These are phyloP conservation scores for Pteropus rufus DNA, from an alignment of 2,797 vertebrate species.

Conservation along the genomic window DNA sequence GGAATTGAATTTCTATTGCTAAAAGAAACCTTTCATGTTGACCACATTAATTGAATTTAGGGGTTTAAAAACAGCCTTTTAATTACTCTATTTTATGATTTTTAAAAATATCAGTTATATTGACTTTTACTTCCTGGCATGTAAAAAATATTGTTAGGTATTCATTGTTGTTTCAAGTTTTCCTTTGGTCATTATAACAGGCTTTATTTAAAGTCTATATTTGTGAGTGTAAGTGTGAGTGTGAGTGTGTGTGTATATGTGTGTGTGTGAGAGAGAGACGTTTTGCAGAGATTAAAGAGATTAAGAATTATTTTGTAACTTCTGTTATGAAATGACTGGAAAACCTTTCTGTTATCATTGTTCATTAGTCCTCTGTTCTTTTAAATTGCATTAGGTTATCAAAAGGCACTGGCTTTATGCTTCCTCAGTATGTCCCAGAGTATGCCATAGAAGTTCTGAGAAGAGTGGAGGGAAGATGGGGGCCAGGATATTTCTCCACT, in stretches of 20 bases:
- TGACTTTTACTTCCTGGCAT: not conserved
- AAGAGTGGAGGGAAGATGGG: not conserved
- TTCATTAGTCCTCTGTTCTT: not conserved
- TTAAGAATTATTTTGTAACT: not conserved
- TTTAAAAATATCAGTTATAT: not conserved
- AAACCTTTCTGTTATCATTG: not conserved
- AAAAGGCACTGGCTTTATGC: not conserved
- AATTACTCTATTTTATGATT: not conserved
- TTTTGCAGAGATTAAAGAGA: not conserved
- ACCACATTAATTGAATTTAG: not conserved
- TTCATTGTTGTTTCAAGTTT: not conserved
- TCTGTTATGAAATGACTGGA: not conserved
- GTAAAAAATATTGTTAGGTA: not conserved
- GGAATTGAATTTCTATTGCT: not conserved
- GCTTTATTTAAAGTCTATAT: not conserved
- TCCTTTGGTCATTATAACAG: not conserved
- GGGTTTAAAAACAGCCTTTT: not conserved
- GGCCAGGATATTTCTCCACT: not conserved
- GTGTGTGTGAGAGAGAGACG: not conserved
- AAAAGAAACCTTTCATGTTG: not conserved
- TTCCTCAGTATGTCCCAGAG: not conserved
- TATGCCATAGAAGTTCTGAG: not conserved
- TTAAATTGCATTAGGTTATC: not conserved
- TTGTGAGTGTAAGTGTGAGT: not conserved
- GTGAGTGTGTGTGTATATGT: not conserved